Evolutionary conservation across 2,113 vertebrate species (phyloP).

Genomic region (Gallinago undulata): DNA sequence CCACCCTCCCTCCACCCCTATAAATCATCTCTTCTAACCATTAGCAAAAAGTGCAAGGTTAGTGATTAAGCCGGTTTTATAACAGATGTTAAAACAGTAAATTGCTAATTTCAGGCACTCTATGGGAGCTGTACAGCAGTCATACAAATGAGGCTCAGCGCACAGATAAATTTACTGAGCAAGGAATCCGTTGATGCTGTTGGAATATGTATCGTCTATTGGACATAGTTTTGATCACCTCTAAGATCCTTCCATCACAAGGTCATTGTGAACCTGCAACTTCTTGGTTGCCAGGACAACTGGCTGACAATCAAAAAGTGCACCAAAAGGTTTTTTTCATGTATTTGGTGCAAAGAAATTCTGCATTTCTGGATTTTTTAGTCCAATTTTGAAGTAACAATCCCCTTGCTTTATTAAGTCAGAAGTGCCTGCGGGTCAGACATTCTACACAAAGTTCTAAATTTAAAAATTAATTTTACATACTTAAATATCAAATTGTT

Average conservation of each 20-base stretch:
- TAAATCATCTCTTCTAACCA: neutral
- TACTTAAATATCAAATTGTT: neutral
- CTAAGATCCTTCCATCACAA: neutral
- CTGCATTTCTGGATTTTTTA: neutral
- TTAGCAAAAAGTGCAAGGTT: neutral
- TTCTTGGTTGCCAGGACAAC: constrained; percentile 18
- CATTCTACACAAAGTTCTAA: neutral
- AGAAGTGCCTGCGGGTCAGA: neutral
- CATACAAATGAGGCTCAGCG: neutral
- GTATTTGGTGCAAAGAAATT: neutral
- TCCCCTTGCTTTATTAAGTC: neutral
- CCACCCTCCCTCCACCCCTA: neutral
- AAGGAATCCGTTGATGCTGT: neutral
- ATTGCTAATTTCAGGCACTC: neutral
- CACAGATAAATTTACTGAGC: neutral
- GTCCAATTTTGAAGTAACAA: neutral
- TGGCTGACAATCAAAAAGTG: neutral
- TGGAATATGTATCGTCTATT: neutral
- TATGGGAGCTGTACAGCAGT: neutral
- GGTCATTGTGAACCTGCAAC: neutral
- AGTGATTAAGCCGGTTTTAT: neutral
- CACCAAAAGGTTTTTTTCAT: neutral
- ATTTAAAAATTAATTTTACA: neutral
- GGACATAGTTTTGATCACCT: neutral
- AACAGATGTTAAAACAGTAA: neutral